Percentiles rank a stretch among this genome's conserved stretches.
Evolutionary conservation across 2,797 vertebrate species (phyloP).

Genomic region (Psittacula derbiana): DNA sequence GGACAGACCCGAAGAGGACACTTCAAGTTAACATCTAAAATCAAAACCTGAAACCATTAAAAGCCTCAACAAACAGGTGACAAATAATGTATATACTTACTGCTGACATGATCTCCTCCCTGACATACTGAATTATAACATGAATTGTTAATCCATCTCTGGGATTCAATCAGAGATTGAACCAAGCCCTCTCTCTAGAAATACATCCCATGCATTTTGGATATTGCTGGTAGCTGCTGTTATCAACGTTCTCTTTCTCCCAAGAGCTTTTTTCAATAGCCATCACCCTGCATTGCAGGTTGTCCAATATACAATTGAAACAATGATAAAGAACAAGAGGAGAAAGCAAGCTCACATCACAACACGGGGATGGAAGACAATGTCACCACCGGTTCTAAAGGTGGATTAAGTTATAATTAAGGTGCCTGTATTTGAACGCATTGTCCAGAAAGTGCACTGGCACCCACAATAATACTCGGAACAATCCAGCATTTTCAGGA

Average conservation of each 20-base stretch:
- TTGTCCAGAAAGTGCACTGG: not conserved
- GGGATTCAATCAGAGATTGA: not conserved
- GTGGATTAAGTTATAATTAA: not conserved
- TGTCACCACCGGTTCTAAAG: not conserved
- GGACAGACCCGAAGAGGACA: not conserved
- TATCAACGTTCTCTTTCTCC: not conserved
- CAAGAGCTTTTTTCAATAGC: not conserved
- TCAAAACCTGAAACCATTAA: not conserved
- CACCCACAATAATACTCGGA: not conserved
- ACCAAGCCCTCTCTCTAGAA: not conserved
- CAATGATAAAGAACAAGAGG: not conserved
- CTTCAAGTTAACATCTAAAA: not conserved
- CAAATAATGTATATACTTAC: not conserved
- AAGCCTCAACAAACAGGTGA: not conserved
- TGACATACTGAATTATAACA: not conserved
- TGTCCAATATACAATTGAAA: not conserved
- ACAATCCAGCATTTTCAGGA: conserved; percentile 25
- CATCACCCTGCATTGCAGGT: not conserved
- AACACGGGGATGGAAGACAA: not conserved
- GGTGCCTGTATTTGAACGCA: not conserved
- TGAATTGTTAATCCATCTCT: not conserved
- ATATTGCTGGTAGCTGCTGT: not conserved
- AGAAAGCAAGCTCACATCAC: not conserved
- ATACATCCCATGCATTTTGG: not conserved
- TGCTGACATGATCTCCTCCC: not conserved